These are phyloP conservation scores for Oostethus manadensis DNA, from an alignment of 2,113 vertebrate genomes.

Conservation along the genomic window DNA sequence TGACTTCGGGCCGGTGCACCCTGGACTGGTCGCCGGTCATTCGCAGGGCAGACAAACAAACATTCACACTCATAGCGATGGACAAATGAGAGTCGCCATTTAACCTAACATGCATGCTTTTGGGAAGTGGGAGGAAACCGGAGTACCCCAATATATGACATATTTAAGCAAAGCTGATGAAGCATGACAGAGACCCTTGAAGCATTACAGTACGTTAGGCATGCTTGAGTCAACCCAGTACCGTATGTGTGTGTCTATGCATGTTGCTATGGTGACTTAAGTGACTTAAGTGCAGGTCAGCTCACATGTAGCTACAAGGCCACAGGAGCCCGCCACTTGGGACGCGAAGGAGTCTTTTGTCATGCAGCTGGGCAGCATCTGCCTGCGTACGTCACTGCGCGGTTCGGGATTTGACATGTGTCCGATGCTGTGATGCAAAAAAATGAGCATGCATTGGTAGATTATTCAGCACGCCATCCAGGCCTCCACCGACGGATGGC, in stretches of 20 bases:
- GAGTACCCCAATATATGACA: too few species aligned
- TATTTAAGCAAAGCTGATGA: too few species aligned
- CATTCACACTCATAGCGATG: too few species aligned
- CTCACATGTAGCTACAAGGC: slow-evolving; percentile 30
- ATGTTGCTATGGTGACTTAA: slow-evolving; percentile 52
- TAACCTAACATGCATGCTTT: too few species aligned
- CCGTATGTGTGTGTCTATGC: slow-evolving; percentile 10
- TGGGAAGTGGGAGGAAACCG: too few species aligned
- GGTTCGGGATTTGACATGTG: not conserved
- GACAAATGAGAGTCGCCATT: too few species aligned
- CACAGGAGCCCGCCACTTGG: slow-evolving; percentile 23
- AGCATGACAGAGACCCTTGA: too few species aligned
- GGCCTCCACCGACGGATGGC: slow-evolving; percentile 22
- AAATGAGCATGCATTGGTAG: slow-evolving; percentile 13
- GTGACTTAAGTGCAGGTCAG: slow-evolving; percentile 44
- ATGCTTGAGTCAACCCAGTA: slow-evolving; percentile 30
- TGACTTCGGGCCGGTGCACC: too few species aligned
- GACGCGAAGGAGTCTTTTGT: slow-evolving; percentile 9
- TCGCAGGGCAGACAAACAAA: too few species aligned
- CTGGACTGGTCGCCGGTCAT: too few species aligned
- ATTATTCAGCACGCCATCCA: slow-evolving; percentile 30
- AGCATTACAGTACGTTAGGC: slow-evolving; percentile 35
- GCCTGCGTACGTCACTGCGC: slow-evolving; percentile 6
- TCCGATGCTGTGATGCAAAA: slow-evolving; percentile 10
- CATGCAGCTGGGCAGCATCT: slow-evolving; percentile 25